These are phyloP conservation scores for Eulemur mongoz DNA, from an alignment of 2,797 vertebrate genomes.

Conservation along the genomic window DNA sequence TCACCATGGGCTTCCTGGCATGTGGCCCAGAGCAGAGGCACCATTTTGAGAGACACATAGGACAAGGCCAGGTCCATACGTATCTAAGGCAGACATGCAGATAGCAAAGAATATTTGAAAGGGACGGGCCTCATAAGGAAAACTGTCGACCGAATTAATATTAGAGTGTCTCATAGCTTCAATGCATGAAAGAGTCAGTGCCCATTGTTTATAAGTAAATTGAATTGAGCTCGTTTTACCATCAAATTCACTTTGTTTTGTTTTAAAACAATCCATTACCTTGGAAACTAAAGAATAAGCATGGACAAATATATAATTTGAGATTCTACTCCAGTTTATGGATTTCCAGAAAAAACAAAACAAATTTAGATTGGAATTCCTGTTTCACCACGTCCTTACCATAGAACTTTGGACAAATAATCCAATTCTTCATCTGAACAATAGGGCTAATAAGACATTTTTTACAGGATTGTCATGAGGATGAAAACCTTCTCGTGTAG, in stretches of 20 bases:
- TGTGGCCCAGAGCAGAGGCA: neutral
- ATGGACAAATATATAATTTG: slow-evolving; percentile 6
- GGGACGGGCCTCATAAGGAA: neutral
- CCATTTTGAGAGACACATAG: neutral
- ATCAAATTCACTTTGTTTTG: neutral
- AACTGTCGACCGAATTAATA: neutral
- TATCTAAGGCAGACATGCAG: neutral
- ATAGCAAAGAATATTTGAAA: neutral
- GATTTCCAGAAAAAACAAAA: slow-evolving; percentile 7
- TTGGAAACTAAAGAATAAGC: slow-evolving; percentile 41
- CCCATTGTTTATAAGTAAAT: neutral
- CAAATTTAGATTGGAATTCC: neutral
- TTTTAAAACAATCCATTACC: neutral
- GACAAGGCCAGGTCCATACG: neutral
- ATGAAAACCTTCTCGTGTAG: neutral
- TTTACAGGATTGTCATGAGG: neutral
- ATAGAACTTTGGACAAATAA: slow-evolving; percentile 6
- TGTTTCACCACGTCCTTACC: neutral
- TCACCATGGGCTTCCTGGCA: neutral
- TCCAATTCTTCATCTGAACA: neutral
- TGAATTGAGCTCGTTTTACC: neutral
- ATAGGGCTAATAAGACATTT: neutral
- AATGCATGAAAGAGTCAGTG: neutral
- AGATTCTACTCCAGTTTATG: neutral
- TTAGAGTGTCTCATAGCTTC: neutral